Percentiles rank a stretch among this genome's conserved stretches.
Conservation (phyloP, 2,888 invertebrate species). For the Molorchus minor region DNA sequence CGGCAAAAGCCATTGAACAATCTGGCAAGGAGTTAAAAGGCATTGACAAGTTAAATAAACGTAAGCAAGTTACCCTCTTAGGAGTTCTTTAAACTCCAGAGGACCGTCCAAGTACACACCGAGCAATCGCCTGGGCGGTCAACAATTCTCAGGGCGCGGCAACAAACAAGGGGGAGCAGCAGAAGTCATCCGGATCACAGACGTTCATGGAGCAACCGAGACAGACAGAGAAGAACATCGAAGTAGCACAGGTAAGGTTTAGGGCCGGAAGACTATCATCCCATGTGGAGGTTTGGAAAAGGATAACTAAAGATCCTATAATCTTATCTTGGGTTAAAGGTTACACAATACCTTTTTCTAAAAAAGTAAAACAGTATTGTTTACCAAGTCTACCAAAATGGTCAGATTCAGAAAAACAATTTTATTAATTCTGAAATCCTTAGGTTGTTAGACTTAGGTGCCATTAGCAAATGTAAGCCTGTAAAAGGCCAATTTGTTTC, state of each 20-base stretch:
- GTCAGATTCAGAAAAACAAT: background rate
- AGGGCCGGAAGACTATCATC: background rate
- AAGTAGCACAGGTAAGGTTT: conserved; percentile 5
- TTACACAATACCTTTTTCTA: conserved; percentile 10
- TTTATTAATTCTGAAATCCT: background rate
- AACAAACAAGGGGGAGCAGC: too few species aligned
- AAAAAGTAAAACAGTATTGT: background rate
- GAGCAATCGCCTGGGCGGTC: background rate
- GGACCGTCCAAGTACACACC: conserved; percentile 1
- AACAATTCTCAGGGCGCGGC: background rate
- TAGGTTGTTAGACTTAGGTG: background rate
- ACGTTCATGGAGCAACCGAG: background rate
- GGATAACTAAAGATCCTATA: conserved; percentile 2
- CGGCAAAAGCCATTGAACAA: conserved; percentile 1
- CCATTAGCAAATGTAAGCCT: background rate
- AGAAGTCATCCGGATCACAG: background rate
- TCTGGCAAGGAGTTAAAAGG: conserved; percentile 2
- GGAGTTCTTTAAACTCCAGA: background rate
- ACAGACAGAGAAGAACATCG: background rate
- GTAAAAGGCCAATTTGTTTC: background rate
- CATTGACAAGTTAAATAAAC: too few species aligned
- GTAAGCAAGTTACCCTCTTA: too few species aligned
- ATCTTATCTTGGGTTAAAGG: conserved; percentile 12
- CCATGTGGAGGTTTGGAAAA: background rate
- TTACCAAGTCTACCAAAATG: background rate